Conservation (phyloP, 2,113 vertebrate genomes). For the Phalacrocorax aristotelis region DNA sequence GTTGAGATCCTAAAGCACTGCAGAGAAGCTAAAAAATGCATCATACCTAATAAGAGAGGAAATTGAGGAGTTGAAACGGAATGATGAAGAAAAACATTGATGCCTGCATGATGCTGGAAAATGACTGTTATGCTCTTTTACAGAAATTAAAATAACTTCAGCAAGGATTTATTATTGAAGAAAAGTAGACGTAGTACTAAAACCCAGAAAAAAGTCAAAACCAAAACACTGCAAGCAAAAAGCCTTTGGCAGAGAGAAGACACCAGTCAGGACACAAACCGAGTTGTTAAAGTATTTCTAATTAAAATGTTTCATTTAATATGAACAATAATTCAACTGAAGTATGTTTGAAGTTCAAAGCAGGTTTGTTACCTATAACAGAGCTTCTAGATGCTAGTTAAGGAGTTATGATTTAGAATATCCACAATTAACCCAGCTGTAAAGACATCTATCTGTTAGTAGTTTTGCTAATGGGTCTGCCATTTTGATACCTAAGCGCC, state of each 20-base stretch:
- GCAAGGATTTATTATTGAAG: background rate
- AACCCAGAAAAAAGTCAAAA: background rate
- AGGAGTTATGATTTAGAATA: background rate
- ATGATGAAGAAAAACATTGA: background rate
- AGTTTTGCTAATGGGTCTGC: background rate
- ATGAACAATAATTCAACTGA: background rate
- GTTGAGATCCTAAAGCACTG: background rate
- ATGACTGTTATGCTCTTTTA: background rate
- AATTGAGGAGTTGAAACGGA: background rate
- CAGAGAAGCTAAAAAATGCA: background rate
- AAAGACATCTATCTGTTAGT: background rate
- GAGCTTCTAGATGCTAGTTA: background rate
- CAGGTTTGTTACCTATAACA: background rate
- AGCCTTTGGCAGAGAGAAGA: background rate
- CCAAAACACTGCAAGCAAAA: background rate
- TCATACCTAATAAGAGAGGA: constrained; percentile 24
- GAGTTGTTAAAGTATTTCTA: background rate
- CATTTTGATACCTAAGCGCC: background rate
- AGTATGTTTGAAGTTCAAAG: background rate
- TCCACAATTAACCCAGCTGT: background rate
- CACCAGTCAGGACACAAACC: background rate
- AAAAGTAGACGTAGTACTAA: background rate
- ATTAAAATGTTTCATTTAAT: background rate
- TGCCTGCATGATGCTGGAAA: background rate
- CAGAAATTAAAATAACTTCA: constrained; percentile 16